Evolutionary conservation across 2,888 invertebrate genomes (phyloP).

Genomic region (Caenorhabditis macrosperma): DNA sequence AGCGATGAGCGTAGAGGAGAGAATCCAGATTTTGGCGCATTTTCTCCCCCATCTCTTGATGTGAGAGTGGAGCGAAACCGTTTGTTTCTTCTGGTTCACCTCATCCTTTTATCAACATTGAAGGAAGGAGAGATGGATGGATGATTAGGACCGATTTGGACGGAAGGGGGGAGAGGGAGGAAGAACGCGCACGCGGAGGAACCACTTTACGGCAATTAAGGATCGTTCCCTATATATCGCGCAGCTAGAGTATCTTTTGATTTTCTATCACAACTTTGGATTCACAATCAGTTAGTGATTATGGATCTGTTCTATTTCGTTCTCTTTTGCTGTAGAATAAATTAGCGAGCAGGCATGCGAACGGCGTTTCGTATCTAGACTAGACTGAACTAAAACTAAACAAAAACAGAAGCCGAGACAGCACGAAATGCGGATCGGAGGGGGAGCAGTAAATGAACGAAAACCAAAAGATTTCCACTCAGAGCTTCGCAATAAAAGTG

Average conservation of each 20-base stretch:
- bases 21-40: slow-evolving; percentile 42
- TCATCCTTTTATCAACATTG: slow-evolving; percentile 30
- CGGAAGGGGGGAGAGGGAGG: not conserved
- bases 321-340: not conserved
- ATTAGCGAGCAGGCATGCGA: not conserved
- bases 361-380: not conserved
- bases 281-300: no score
- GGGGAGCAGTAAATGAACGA: slow-evolving; percentile 39
- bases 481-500: slow-evolving; percentile 42
- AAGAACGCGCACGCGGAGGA: not conserved
- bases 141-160: slow-evolving; percentile 11
- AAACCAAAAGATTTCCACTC: not conserved
- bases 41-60: not conserved
- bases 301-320: no score
- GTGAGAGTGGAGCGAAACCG: slow-evolving; percentile 8
- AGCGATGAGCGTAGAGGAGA: not conserved
- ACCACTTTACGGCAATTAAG: not conserved
- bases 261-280: no score
- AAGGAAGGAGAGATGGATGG: slow-evolving; percentile 1
- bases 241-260: not conserved
- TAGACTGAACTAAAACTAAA: slow-evolving; percentile 12
- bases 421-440: slow-evolving; percentile 12
- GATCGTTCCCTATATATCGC: not conserved
- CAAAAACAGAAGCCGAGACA: slow-evolving; percentile 28
- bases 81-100: slow-evolving; percentile 47